These are phyloP conservation scores for Eumaeus atala DNA, from an alignment of 1,140 invertebrate genomes.

Conservation along the genomic window DNA sequence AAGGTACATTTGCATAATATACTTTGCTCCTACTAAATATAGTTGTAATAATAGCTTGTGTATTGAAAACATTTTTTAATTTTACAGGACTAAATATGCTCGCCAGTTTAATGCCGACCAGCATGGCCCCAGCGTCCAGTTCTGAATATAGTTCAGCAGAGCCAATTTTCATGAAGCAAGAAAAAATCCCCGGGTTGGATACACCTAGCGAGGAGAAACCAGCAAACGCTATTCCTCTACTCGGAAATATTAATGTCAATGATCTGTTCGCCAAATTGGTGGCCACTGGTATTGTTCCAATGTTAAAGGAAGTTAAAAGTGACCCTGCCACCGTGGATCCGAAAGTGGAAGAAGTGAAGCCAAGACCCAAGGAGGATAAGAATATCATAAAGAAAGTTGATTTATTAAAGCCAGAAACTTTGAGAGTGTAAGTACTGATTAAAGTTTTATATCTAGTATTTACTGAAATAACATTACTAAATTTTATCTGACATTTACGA, in stretches of 20 bases:
- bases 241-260: constrained; percentile 80
- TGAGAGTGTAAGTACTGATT: constrained; percentile 81
- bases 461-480: too few species aligned
- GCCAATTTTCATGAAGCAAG: constrained; percentile 38
- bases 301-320: constrained; percentile 46
- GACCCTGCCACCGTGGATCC: constrained; percentile 46
- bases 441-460: not conserved
- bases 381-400: constrained; percentile 77
- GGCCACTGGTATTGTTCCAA: constrained; percentile 86
- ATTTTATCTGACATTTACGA: too few species aligned
- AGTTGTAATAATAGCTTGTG: constrained; percentile 1
- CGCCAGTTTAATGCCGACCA: constrained; percentile 78
- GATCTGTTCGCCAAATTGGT: constrained; percentile 89
- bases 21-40: not conserved
- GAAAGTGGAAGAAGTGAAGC: constrained; percentile 22
- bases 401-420: constrained; percentile 80
- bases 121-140: constrained; percentile 75
- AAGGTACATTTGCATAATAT: constrained; percentile 50
- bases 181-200: constrained; percentile 51
- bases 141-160: constrained; percentile 69
- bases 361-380: constrained; percentile 44
- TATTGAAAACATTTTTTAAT: not conserved
- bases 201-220: constrained; percentile 47
- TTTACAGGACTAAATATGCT: constrained; percentile 74
- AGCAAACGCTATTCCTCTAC: constrained; percentile 31